A percentile compares a stretch with the other conserved stretches of the same genome.
Evolutionary conservation across 1,140 invertebrate genomes (phyloP).

Genomic region (Camponotus vicinus): DNA sequence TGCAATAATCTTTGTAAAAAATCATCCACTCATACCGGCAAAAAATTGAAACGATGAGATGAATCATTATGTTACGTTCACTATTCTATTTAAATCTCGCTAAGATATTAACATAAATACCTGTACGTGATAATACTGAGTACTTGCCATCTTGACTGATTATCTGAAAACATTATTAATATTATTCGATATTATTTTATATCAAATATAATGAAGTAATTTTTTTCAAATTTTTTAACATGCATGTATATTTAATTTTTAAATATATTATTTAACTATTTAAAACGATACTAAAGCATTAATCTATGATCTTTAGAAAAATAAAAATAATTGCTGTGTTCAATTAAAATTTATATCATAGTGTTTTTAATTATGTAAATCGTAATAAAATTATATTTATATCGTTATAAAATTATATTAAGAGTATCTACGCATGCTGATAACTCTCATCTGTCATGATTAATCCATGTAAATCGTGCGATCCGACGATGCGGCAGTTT

Average conservation of each 20-base stretch:
- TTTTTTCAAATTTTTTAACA: background rate
- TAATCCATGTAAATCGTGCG: constrained; percentile 9
- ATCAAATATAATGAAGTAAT: background rate
- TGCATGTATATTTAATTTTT: background rate
- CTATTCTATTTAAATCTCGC: background rate
- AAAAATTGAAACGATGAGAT: background rate
- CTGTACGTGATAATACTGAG: constrained; percentile 79
- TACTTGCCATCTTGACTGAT: constrained; percentile 71
- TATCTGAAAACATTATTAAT: constrained; percentile 47
- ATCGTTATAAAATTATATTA: background rate
- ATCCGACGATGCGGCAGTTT: background rate
- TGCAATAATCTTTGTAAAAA: background rate
- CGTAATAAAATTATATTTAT: background rate
- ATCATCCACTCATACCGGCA: background rate
- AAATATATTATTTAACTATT: constrained; percentile 21
- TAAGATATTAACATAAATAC: constrained; percentile 63
- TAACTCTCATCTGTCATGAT: constrained; percentile 19
- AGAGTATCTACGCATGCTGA: background rate
- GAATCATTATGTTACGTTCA: constrained; percentile 2
- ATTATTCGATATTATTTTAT: constrained; percentile 8
- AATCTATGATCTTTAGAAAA: background rate
- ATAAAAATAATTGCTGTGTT: background rate
- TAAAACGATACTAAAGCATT: background rate
- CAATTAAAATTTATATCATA: background rate
- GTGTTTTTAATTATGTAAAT: background rate